A percentile compares a stretch with the other conserved stretches of the same genome.
Evolutionary conservation across 2,888 invertebrate species (phyloP).

Genomic region (Periphyllus acericola): DNA sequence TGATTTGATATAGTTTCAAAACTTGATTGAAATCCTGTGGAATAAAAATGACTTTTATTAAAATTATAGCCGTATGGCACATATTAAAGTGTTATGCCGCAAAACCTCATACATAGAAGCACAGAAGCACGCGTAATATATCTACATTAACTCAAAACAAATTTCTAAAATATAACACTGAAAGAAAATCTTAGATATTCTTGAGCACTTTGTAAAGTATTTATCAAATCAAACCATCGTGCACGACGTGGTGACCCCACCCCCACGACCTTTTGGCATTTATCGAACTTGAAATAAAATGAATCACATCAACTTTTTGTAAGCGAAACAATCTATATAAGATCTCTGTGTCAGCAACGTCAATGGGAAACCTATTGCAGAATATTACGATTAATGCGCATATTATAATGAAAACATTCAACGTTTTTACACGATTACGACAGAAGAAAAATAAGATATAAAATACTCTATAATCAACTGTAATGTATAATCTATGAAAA

Average conservation of each 20-base stretch:
- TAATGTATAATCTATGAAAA: not conserved
- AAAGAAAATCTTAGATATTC: not conserved
- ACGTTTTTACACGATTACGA: not conserved
- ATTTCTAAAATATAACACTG: not conserved
- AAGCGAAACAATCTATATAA: not conserved
- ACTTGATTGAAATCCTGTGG: not conserved
- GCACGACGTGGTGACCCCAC: not conserved
- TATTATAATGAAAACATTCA: not conserved
- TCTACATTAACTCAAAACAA: not conserved
- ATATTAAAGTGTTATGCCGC: not conserved
- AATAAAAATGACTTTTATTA: not conserved
- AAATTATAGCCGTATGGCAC: not conserved
- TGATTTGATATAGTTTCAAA: not conserved
- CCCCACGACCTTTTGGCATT: constrained; percentile 54
- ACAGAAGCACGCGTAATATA: not conserved
- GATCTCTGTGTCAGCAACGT: not conserved
- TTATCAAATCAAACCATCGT: not conserved
- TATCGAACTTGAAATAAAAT: constrained; percentile 9
- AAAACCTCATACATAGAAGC: not conserved
- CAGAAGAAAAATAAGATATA: not conserved
- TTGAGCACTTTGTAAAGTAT: not conserved
- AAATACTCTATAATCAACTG: constrained; percentile 21
- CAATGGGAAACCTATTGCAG: not conserved
- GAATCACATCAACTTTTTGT: not conserved
- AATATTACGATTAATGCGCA: not conserved